A percentile compares a stretch with the other conserved stretches of the same genome.
phyloP scores from a whole-genome alignment of 92 coral and sea anemone genomes.

The Porites rus region DNA sequence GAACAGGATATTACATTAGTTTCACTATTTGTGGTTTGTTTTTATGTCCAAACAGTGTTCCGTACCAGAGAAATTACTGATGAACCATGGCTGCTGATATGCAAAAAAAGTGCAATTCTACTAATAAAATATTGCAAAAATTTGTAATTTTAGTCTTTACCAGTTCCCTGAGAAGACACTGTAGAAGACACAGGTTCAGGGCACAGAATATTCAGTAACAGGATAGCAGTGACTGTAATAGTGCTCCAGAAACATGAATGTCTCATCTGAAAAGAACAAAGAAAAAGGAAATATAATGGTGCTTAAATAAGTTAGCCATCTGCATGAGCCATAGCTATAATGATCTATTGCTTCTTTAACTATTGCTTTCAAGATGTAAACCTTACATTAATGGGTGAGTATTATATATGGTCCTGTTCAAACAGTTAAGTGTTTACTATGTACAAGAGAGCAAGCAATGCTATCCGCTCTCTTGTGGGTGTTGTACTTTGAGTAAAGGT shows the following conservation, averaged over 20 bases:
- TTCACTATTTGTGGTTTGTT: too few species aligned
- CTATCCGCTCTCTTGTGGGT: neutral
- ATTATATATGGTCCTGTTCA: neutral
- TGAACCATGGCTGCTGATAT: too few species aligned
- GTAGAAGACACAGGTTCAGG: neutral
- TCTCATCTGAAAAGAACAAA: conserved; percentile 36
- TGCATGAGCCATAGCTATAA: too few species aligned
- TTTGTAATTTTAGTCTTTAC: neutral
- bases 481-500: conserved; percentile 7
- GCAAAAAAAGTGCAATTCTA: too few species aligned
- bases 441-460: neutral
- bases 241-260: conserved; percentile 31
- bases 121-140: neutral
- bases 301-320: neutral
- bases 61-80: too few species aligned
- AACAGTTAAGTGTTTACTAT: too few species aligned
- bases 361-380: neutral
- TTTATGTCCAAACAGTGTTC: too few species aligned
- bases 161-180: neutral
- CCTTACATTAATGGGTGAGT: neutral
- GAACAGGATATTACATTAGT: too few species aligned
- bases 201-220: neutral
- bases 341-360: neutral
- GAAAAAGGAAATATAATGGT: neutral
- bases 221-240: neutral